Evolutionary conservation across 2,113 vertebrate genomes (phyloP).

Genomic region (Setophaga coronata): DNA sequence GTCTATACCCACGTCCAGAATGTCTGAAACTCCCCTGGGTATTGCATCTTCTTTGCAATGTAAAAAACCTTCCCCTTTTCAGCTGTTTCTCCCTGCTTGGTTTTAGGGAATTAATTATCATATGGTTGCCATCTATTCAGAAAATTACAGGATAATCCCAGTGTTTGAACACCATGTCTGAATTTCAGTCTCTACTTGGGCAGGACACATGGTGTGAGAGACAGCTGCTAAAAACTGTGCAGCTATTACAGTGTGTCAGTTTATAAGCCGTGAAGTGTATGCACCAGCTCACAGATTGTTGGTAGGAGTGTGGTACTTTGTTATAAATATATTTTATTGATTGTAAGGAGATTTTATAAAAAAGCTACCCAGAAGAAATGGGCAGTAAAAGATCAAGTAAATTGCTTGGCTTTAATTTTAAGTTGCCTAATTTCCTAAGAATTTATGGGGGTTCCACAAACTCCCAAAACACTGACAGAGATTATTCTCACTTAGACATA

Average conservation of each 20-base stretch:
- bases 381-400: constrained; percentile 55
- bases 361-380: background rate
- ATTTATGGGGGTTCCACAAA: background rate
- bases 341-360: constrained; percentile 56
- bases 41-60: background rate
- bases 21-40: background rate
- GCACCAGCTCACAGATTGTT: constrained; percentile 56
- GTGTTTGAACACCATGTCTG: constrained; percentile 43
- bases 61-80: background rate
- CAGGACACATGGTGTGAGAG: constrained; percentile 65
- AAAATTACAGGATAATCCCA: constrained; percentile 45
- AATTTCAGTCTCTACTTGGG: constrained; percentile 47
- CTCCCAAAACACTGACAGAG: background rate
- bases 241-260: constrained; percentile 59
- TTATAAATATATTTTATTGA: constrained; percentile 64
- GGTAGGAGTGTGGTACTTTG: constrained; percentile 62
- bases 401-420: background rate
- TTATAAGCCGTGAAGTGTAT: constrained; percentile 59
- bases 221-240: constrained; percentile 66
- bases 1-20: background rate
- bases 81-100: background rate
- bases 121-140: background rate
- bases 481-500: background rate
- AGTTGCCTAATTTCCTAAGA: background rate
- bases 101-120: constrained; percentile 15